Conservation (phyloP, 2,113 vertebrate species). For the Elanus axillaris region DNA sequence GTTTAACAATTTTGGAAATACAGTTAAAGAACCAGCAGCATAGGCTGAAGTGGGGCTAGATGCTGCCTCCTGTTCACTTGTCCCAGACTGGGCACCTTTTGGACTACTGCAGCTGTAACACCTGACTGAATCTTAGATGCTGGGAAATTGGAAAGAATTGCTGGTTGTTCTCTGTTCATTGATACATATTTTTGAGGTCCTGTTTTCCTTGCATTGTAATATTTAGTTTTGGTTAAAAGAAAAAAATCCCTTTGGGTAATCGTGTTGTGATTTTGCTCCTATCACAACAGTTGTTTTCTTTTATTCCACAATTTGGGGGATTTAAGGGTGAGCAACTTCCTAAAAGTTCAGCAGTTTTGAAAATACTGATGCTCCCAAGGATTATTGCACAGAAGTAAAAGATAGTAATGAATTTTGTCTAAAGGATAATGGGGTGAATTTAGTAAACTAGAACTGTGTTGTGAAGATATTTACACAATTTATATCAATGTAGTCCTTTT, state of each 20-base stretch:
- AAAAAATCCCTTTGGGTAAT: accelerated
- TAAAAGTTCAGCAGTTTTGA: neutral
- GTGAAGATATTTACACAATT: neutral
- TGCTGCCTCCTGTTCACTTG: neutral
- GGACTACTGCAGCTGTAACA: neutral
- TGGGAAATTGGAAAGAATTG: neutral
- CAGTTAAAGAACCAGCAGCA: neutral
- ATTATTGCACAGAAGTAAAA: neutral
- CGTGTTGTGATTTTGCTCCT: neutral
- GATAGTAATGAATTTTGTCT: neutral
- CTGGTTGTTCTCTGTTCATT: neutral
- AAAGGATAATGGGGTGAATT: neutral
- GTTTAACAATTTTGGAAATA: neutral
- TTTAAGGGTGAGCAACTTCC: neutral
- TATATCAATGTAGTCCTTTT: neutral
- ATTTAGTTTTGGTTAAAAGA: neutral
- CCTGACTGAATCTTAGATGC: neutral
- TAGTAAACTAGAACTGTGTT: neutral
- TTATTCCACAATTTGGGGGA: neutral
- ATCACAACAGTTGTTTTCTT: neutral
- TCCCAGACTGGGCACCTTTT: neutral
- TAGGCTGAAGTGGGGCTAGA: neutral
- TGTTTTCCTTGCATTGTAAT: neutral
- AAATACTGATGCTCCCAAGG: neutral
- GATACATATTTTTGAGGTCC: neutral